Evolutionary conservation across 2,888 invertebrate genomes (phyloP), one percentile per base, ranked within the genome.

Genomic region (Euphydryas editha): DNA sequence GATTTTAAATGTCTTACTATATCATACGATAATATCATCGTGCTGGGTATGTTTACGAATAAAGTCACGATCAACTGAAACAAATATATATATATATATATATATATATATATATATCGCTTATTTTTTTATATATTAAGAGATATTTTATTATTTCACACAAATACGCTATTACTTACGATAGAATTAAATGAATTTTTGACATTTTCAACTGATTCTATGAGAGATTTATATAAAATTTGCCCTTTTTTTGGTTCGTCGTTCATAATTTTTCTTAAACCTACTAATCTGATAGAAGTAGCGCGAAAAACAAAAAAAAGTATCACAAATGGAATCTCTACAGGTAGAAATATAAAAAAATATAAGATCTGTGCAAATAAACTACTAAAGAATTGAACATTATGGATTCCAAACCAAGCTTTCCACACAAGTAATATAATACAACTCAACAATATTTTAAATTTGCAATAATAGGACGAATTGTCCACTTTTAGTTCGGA

Each of bases 361-460:
- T 1, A 47, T 1, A 47, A 11, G 7, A 8, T 47, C 11, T 47
- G 10, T 47, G 47, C 11, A 47, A 10, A 47, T 11, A 2, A 3
- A 10, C 0, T 4, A 20, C 11, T 47, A 4, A 1, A 11, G 0
- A 18, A 7, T 24, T 47, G 47, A 56, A 3, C 47, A 56, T 17
- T 3, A 15, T 30, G 8, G 8, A 42, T 10, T 18, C 4, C 10
- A 1, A 42, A 1, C 8, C 37, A 0, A 0, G n/a, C 1, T 66
- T 57, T 66, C 1, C 8, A 51, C 5, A 6, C 7, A 2, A 66
- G 4, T 36, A 57, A 61, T 44, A 13, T 10, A 4, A 61, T 4
- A 36, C 17, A 61, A 13, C 7, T 44, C 5, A 44, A 36, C 13
- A 66, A 3, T 18, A 61, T 49, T 15, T 66, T 60, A 17, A 51